Evolutionary conservation across 2,888 invertebrate genomes (phyloP), one percentile per base, ranked within the genome.

Genomic region (Meiosimyza decipiens): DNA sequence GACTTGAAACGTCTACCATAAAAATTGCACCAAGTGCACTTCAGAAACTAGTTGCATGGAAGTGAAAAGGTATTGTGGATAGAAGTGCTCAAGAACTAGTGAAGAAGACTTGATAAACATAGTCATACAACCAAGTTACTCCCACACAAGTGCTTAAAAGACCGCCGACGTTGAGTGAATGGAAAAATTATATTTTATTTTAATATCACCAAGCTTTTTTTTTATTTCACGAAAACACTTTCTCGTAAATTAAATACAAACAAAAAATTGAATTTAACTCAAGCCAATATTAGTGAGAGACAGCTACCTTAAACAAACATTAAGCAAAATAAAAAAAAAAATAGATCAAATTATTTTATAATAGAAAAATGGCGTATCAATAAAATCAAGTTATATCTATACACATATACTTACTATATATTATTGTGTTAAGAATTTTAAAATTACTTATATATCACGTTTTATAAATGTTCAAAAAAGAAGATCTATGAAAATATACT

Each of bases 251-350:
- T 16, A 16, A 16, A 13, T 18, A 22, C 18, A 16, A 13, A 40
- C 6, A 40, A 40, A 40, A 40, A 7, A 4, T 40, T 40, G 9
- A 40, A 40, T 40, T 47, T 12, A 63, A 64, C 18, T 16, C 4
- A 64, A 51, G 28, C 13, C 13, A 7, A 51, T 15, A 28, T 22
- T 33, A 22, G 22, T 51, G 64, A 64, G 64, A 64, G 64, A 51
- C 51, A 64, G 64, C 49, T 64, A 52, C 64, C 64, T 64, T 50
- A 64, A 64, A 28, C 28, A 57, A 11, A 57, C 49, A 63, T 57
- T 57, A 16, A 49, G n/a, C 51, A 51, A 28, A 28, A 28, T 0
- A 28, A 28, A 28, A 28, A 28, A 22, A 28, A 28, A 22, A 52
- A 52, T 40, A 40, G 40, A 40, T 40, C 40, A 40, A 40, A 49